These are phyloP conservation scores for Platynereis dumerilii DNA, from an alignment of 2,888 invertebrate species.

Conservation along the genomic window DNA sequence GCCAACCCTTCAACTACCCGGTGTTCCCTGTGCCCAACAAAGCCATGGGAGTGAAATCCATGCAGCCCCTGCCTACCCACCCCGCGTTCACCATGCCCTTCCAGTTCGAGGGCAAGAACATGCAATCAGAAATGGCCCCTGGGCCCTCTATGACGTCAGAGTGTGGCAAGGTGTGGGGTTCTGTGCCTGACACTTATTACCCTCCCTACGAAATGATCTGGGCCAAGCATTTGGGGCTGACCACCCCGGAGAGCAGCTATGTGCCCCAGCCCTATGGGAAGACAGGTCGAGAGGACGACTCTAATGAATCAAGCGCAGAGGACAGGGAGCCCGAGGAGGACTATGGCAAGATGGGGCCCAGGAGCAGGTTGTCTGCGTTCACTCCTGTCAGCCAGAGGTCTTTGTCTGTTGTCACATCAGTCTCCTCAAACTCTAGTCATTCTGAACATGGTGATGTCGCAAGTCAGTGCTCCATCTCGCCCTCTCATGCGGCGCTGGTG, in stretches of 20 bases:
- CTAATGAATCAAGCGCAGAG: neutral
- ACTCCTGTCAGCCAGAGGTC: slow-evolving; percentile 16
- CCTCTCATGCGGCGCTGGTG: neutral
- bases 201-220: slow-evolving; percentile 36
- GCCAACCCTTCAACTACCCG: slow-evolving; percentile 21
- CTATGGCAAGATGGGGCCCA: too few relatives aligned
- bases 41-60: slow-evolving; percentile 16
- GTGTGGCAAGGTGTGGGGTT: slow-evolving; percentile 2
- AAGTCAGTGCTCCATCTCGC: neutral
- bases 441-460: slow-evolving; percentile 4
- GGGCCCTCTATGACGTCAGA: neutral
- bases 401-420: neutral
- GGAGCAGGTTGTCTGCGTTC: slow-evolving; percentile 18
- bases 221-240: slow-evolving; percentile 33
- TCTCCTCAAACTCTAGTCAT: neutral
- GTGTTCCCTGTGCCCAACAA: slow-evolving; percentile 31
- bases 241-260: slow-evolving; percentile 19
- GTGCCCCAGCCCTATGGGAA: slow-evolving; percentile 9
- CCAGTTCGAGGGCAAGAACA: slow-evolving; percentile 7
- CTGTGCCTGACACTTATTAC: slow-evolving; percentile 17
- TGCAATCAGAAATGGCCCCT: neutral
- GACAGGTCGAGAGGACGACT: neutral
- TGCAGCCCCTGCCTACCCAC: slow-evolving; percentile 15
- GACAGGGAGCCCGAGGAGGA: neutral
- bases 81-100: slow-evolving; percentile 26